Evolutionary conservation across 2,797 vertebrate species (phyloP), one percentile per base, ranked within the genome.

Genomic region (Naso thynnoides): DNA sequence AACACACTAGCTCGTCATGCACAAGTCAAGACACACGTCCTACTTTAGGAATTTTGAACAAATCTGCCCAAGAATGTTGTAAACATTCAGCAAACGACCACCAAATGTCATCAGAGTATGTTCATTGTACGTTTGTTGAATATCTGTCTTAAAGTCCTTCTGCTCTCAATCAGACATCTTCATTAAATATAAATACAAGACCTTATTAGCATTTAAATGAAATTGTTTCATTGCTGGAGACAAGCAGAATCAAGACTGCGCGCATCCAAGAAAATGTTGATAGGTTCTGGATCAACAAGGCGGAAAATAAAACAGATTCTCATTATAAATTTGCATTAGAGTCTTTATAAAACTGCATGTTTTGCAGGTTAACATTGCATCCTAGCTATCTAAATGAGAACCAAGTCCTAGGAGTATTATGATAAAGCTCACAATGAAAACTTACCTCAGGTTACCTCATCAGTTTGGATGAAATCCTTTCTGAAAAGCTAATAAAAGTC

Each of bases 371-470:
- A 47, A 41, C 8, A 0, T 36, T 39, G 1, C 29, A 54, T 29
- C 27, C 5, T 19, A 49, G 26, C 3, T 10, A 24, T 48, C 8
- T 8, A 31, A 38, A 54, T 27, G 15, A 70, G 7, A 31, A 5
- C 2, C 5, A 11, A 16, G 16, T 41, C 6, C 1, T 62, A 10
- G 42, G 21, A 70, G 3, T 33, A 54, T 48, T 11, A 15, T 60
- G 8, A 63, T 56, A 21, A 67, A 57, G 10, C 6, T 36, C 50
- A 45, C 1, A 66, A 24, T 27, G 36, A 38, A 63, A 41, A 69
- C 86, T 84, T 71, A 93, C 91, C 85, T 84, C 49, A 41, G 54
- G 52, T 21, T 48, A 31, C 47, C 76, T 56, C 55, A 68, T 65
- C 49, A 49, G 54, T 16, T 47, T 53, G 54, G 27, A 44, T 9